Evolutionary conservation across 2,113 vertebrate species (phyloP), one percentile per base, ranked within the genome.

Genomic region (Peromyscus californicus): DNA sequence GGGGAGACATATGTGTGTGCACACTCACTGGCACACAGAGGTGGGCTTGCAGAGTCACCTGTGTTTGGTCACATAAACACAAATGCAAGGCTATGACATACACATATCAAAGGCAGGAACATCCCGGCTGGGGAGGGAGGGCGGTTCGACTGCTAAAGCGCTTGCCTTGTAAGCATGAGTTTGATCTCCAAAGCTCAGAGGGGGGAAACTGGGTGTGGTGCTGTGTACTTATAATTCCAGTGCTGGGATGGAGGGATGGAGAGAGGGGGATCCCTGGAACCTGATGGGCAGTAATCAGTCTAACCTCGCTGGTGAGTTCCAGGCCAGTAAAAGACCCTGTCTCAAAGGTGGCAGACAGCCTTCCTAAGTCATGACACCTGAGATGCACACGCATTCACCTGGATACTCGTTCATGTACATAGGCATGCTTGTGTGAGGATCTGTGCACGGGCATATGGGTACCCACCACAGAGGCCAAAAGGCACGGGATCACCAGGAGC

Each of bases 41-140:
- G 0, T 3, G 4, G 51, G 6, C 74, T 2, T 4, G 10, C 0
- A 4, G 7, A 19, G 6, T 12, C 19, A 0, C 94, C 51, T 9
- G 79, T 13, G 21, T 42, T 72, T 3, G 1, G 1, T 9, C 83
- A 5, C 19, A 0, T 7, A 3, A 48, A n/a, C 7, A 65, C 3
- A 45, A 21, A 7, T 54, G 26, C 70, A 36, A 75, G n/a, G 26
- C 70, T 42, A 48, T 2, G 42, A 2, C 42, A 54, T 21, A 51
- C 2, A 36, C 88, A 48, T 74, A 63, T 15, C 26, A 48, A 86
- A 67, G 42, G 26, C 45, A 45, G 59, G 83, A 45, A 19, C 42
- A 45, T 11, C 39, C 61, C 19, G 39, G 61, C 84, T 54, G 31
- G 65, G 33, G 22, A 69, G 63, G 17, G 19, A 36, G 42, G 57